Conservation (phyloP, 2,797 vertebrate species). For the Prunella strophiata region DNA sequence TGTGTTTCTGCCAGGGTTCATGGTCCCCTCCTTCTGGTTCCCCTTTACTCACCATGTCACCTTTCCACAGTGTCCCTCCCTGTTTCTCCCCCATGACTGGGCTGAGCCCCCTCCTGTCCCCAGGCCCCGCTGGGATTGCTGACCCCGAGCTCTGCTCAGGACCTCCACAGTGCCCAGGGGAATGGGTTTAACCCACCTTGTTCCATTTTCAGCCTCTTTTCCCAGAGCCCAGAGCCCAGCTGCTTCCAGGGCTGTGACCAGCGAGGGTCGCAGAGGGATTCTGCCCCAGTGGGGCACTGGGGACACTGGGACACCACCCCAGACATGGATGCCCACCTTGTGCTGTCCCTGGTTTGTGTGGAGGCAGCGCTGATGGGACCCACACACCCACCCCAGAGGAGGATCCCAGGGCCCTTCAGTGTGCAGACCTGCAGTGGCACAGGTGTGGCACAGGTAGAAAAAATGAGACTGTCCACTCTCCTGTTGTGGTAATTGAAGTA, state of each 20-base stretch:
- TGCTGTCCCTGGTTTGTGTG: fast-evolving
- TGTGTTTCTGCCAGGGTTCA: background rate
- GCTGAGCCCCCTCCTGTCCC: background rate
- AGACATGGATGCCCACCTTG: background rate
- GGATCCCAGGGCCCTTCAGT: too few species aligned
- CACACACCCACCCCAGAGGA: background rate
- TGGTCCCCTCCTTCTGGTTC: background rate
- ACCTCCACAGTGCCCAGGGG: background rate
- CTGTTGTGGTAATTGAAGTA: background rate
- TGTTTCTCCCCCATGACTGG: background rate
- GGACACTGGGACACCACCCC: background rate
- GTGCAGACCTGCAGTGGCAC: background rate
- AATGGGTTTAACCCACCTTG: background rate
- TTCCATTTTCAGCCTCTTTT: background rate
- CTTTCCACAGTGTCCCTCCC: background rate
- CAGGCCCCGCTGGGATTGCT: background rate
- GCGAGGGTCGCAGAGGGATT: background rate
- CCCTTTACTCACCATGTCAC: background rate
- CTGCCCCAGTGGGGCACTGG: background rate
- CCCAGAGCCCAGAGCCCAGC: background rate
- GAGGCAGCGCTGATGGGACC: background rate
- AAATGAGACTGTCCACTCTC: background rate
- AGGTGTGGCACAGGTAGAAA: background rate
- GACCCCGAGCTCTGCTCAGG: too few species aligned
- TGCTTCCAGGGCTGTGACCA: background rate